phyloP scores from a whole-genome alignment of 2,113 vertebrate genomes.

The Malurus cyaneus region DNA sequence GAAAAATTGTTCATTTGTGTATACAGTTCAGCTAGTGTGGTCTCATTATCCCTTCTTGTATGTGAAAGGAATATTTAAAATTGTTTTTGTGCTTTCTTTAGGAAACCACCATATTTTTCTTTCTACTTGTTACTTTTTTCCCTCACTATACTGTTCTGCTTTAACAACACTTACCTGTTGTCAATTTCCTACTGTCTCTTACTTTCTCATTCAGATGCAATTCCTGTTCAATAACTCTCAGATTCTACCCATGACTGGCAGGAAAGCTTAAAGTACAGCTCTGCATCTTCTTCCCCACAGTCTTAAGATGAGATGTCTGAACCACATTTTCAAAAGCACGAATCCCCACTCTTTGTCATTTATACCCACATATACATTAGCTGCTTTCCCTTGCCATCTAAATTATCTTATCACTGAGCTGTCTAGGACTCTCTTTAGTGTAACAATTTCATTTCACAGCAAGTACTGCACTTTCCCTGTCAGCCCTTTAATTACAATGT shows the following conservation, averaged over 20 bases:
- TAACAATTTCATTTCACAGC: conserved; percentile 68
- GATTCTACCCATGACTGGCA: conserved; percentile 30
- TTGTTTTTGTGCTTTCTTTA: conserved; percentile 29
- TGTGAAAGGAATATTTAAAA: conserved; percentile 34
- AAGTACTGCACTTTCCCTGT: conserved; percentile 61
- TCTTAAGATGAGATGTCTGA: background rate
- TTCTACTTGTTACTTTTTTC: background rate
- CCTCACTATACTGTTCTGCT: background rate
- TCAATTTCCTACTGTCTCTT: conserved; percentile 20
- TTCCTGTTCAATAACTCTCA: conserved; percentile 4
- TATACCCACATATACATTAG: conserved; percentile 57
- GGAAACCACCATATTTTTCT: background rate
- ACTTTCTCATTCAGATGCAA: conserved; percentile 22
- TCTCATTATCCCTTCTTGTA: background rate
- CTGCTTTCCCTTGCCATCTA: conserved; percentile 66
- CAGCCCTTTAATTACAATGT: conserved; percentile 61
- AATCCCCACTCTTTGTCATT: conserved; percentile 60
- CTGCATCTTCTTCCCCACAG: conserved; percentile 45
- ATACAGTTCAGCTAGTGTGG: background rate
- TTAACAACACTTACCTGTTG: conserved; percentile 8
- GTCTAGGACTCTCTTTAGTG: conserved; percentile 63
- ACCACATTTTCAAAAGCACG: background rate
- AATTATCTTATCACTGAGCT: conserved; percentile 78
- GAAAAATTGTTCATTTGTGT: background rate
- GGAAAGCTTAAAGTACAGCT: background rate